These are phyloP conservation scores for Parapsyche elsis DNA, from an alignment of 1,140 invertebrate genomes.

Conservation along the genomic window DNA sequence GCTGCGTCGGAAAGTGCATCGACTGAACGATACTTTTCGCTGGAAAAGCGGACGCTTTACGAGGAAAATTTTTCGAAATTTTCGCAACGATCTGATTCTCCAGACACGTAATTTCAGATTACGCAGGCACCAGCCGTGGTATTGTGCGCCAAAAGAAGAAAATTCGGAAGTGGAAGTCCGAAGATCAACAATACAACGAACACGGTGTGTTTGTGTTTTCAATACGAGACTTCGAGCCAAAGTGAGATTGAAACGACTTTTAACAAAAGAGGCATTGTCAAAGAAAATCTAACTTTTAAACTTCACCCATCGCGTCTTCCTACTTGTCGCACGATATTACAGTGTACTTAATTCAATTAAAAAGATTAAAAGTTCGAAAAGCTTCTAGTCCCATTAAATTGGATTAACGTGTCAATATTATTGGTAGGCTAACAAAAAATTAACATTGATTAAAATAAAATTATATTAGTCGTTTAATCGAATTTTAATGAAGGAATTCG, in stretches of 20 bases:
- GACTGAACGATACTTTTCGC: neutral
- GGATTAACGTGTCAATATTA: no score
- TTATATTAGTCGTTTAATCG: no score
- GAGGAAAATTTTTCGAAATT: no score
- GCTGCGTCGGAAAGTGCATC: neutral
- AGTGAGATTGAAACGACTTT: slow-evolving; percentile 14
- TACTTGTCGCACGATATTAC: no score
- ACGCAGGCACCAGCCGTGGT: neutral
- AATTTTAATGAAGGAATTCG: no score
- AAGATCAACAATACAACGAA: slow-evolving; percentile 26
- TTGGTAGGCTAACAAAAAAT: no score
- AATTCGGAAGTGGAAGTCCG: neutral
- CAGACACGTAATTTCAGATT: no score
- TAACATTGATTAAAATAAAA: no score
- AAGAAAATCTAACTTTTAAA: slow-evolving; percentile 8
- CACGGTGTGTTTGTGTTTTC: slow-evolving; percentile 21
- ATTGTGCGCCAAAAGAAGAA: neutral
- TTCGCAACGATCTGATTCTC: no score
- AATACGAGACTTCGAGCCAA: neutral
- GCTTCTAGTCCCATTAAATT: no score
- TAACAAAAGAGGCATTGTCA: slow-evolving; percentile 2
- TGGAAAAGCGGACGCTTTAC: neutral
- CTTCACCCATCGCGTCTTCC: neutral
- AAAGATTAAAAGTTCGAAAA: no score
- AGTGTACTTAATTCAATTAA: no score